Conservation (phyloP, 2,888 invertebrate genomes). For the Drosophila bunnanda region DNA sequence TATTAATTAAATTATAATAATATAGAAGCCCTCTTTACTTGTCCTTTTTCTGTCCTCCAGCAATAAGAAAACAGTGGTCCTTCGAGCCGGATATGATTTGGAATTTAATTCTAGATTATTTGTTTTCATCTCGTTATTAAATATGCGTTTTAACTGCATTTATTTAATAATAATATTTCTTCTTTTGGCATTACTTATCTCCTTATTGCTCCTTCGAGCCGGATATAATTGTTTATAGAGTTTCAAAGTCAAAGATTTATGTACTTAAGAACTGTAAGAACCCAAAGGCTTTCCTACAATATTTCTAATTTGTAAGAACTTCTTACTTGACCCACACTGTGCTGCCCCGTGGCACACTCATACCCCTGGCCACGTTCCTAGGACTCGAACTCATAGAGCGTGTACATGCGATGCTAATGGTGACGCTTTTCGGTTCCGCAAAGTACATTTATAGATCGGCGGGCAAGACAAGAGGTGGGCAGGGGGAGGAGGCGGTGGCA, state of each 20-base stretch:
- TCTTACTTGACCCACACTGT: background rate
- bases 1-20: background rate
- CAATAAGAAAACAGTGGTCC: no score
- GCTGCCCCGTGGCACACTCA: background rate
- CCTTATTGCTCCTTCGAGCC: no score
- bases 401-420: constrained; percentile 39
- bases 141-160: background rate
- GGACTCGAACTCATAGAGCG: constrained; percentile 22
- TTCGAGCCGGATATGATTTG: no score
- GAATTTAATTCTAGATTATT: background rate
- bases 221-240: no score
- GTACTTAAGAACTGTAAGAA: no score
- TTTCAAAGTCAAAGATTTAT: no score
- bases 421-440: constrained; percentile 70
- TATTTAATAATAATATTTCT: background rate
- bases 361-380: constrained; percentile 9
- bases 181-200: background rate
- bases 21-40: no score
- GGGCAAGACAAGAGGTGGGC: background rate
- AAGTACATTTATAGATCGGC: constrained; percentile 64
- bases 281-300: background rate
- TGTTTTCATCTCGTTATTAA: no score
- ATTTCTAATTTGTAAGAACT: background rate
- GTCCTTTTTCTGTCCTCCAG: no score
- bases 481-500: constrained; percentile 1